Base-by-base conservation (phyloP, 2,888 invertebrate genomes). In the Rhamnusium bicolor region DNA sequence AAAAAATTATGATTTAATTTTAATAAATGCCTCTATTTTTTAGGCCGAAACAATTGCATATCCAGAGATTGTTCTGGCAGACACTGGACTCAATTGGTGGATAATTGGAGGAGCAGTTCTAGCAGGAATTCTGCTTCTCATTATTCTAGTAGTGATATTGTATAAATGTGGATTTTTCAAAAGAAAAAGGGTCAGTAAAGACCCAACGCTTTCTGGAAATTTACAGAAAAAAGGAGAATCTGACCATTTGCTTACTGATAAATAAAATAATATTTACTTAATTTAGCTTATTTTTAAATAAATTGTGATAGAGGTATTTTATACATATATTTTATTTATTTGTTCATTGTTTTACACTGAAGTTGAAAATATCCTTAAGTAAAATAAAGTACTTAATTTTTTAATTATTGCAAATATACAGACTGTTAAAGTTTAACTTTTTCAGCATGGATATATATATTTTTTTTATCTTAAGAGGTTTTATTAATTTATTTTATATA, bases 151-250 rank as follows among this genome's bases (percentile, higher is more conserved):
- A 53, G 90, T 95, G 62, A 91, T 94, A 19, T 89, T 98, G 72
- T 96, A 96, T 93, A 96, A 95, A 89, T 92, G 96, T 67, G 96
- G 96, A 65, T 97, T 97, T 91, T 97, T 96, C 89, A 96, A 96
- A 85, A 89, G 96, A 83, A 92, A 95, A 85, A 90, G 96, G 77
- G 79, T 86, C 12, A 73, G 73, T 16, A 95, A 95, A 4, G 96
- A 96, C 87, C 94, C 94, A 0, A 96, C 96, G 14, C 61, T 84
- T 27, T 94, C 94, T 19, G 96, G 95, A 4, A 88, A 87, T 72
- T 78, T 88, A 61, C 84, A 84, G 54, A 86, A 85, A 76, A 85
- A 86, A 73, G 85, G 83, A 19, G 86, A 87, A 75, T 79, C 75
- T 10, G 79, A 81, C 56, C 73, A 74, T 49, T 73, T 82, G 69